These are phyloP conservation scores for Rhynchophorus ferrugineus DNA, from an alignment of 1,140 invertebrate species.

Conservation along the genomic window DNA sequence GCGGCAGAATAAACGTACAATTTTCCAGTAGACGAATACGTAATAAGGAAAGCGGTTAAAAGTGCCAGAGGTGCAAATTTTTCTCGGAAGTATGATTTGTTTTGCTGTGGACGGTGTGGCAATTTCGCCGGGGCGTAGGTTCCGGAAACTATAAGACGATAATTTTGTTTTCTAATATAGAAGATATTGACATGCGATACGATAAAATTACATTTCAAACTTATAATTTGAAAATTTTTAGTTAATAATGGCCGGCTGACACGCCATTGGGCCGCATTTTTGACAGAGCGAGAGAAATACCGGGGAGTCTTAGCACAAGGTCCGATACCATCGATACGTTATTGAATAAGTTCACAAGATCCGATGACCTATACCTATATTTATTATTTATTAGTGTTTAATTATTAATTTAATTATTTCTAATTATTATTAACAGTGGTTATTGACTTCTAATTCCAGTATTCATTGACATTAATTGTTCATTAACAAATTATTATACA, in stretches of 20 bases:
- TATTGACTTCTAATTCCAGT: too few relatives aligned
- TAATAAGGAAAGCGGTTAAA: not conserved
- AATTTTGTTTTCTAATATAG: constrained; percentile 34
- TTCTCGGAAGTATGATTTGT: constrained; percentile 5
- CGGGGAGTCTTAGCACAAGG: constrained; percentile 7
- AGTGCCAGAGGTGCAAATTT: not conserved
- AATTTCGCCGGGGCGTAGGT: constrained; percentile 12
- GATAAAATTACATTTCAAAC: constrained; percentile 35
- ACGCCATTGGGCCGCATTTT: constrained; percentile 29
- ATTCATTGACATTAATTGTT: too few relatives aligned
- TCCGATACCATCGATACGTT: too few relatives aligned
- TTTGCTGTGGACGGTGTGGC: constrained; percentile 9
- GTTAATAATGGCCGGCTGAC: constrained; percentile 32
- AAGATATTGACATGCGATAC: constrained; percentile 38
- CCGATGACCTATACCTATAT: too few relatives aligned
- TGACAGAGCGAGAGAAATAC: constrained; percentile 1
- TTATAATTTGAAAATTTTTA: constrained; percentile 39
- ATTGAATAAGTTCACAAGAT: too few relatives aligned
- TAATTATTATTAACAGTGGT: too few relatives aligned
- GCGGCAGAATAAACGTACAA: too few relatives aligned
- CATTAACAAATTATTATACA: too few relatives aligned
- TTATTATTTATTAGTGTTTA: too few relatives aligned
- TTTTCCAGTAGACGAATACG: not conserved
- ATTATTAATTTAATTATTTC: too few relatives aligned
- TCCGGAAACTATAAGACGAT: constrained; percentile 23